Conservation (phyloP, 2,797 vertebrate genomes). For the Choloepus didactylus region DNA sequence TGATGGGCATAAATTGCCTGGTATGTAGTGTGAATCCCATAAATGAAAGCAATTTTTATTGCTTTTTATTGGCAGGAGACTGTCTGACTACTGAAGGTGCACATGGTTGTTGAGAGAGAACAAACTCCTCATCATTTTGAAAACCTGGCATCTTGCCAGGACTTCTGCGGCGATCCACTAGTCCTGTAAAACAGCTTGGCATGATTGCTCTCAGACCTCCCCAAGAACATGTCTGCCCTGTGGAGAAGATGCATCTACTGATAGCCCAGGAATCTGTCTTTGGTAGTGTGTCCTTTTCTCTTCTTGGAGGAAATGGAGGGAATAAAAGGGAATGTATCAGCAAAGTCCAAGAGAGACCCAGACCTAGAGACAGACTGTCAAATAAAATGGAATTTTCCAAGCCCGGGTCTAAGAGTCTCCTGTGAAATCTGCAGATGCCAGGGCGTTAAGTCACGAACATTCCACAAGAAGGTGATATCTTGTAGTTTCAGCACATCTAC, state of each 20-base stretch:
- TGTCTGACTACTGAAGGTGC: neutral
- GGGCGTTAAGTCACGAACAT: neutral
- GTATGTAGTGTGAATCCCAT: neutral
- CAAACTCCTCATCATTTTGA: neutral
- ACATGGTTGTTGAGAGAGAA: neutral
- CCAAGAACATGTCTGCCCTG: neutral
- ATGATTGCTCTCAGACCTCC: neutral
- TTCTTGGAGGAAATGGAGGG: neutral
- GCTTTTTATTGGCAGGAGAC: neutral
- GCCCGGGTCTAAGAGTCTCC: neutral
- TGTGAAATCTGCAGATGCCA: neutral
- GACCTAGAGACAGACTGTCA: neutral
- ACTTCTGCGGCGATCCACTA: neutral
- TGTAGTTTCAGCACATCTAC: neutral
- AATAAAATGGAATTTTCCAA: neutral
- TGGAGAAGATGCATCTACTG: neutral
- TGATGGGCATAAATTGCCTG: neutral
- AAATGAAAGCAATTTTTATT: neutral
- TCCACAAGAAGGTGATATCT: neutral
- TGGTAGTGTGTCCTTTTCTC: neutral
- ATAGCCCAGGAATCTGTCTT: neutral
- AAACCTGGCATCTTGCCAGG: neutral
- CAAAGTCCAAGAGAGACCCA: neutral
- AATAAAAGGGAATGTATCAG: neutral
- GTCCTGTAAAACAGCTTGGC: neutral